Conservation (phyloP, 2,113 vertebrate genomes). For the Pseudorhombus dupliciocellatus region DNA sequence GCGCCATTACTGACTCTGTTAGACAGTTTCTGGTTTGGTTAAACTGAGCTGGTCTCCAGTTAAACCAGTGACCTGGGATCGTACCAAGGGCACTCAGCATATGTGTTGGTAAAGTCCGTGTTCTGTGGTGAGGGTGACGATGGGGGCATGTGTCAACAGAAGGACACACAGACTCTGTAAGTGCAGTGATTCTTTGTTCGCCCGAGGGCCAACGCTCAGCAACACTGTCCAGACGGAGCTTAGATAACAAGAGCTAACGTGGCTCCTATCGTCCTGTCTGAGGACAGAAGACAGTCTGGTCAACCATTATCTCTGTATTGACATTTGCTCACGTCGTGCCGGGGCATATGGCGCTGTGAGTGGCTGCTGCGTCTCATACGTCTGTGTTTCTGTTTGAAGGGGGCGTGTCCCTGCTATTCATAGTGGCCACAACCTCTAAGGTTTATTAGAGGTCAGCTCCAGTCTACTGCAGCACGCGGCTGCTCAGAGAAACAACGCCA, state of each 20-base stretch:
- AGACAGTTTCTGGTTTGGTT: too few relatives aligned
- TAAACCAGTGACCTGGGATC: too few relatives aligned
- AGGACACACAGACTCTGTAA: conserved; percentile 11
- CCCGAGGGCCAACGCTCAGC: background rate
- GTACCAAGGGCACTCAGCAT: too few relatives aligned
- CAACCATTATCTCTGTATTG: background rate
- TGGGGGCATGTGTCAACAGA: conserved; percentile 9
- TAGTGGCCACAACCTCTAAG: conserved; percentile 70
- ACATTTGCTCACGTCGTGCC: conserved; percentile 10
- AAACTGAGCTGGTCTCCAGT: too few relatives aligned
- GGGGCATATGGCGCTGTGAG: background rate
- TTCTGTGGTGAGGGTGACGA: background rate
- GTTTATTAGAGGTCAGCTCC: conserved; percentile 73
- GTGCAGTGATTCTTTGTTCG: conserved; percentile 3
- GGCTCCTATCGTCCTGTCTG: too few relatives aligned
- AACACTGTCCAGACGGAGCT: conserved; percentile 6
- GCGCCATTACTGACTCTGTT: too few relatives aligned
- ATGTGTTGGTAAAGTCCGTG: background rate
- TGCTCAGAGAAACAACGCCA: conserved; percentile 38
- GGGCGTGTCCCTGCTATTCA: conserved; percentile 76
- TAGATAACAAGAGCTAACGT: conserved; percentile 25
- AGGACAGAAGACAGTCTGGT: too few relatives aligned
- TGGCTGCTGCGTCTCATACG: conserved; percentile 24
- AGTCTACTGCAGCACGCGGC: conserved; percentile 39
- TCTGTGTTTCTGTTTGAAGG: conserved; percentile 66